Evolutionary conservation across 2,888 invertebrate species (phyloP).

Genomic region (Matsumyia berberina): DNA sequence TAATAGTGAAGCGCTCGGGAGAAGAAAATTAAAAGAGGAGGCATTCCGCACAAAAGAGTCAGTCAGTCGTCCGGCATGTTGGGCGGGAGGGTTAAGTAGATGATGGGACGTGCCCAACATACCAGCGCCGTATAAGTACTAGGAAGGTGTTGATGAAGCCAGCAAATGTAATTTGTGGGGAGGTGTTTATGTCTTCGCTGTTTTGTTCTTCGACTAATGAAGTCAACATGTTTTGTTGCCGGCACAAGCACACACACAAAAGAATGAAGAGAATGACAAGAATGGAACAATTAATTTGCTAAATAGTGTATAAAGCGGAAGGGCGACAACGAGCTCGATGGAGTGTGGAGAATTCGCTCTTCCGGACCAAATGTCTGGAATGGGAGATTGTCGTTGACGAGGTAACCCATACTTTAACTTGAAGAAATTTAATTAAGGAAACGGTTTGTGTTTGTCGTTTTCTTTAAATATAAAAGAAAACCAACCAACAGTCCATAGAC

Average conservation of each 20-base stretch:
- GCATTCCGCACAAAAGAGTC: neutral
- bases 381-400: neutral
- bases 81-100: neutral
- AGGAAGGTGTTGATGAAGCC: conserved; percentile 11
- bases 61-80: too few relatives aligned
- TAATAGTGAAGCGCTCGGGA: conserved; percentile 59
- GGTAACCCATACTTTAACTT: too few relatives aligned
- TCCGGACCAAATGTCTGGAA: neutral
- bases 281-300: conserved; percentile 50
- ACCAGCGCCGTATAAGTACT: neutral
- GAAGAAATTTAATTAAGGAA: too few relatives aligned
- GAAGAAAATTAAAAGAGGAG: conserved; percentile 54
- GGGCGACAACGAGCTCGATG: conserved; percentile 7
- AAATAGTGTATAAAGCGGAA: conserved; percentile 23
- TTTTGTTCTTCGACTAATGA: conserved; percentile 63
- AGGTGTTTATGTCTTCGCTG: conserved; percentile 61
- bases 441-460: too few relatives aligned
- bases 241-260: conserved; percentile 39
- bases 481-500: too few relatives aligned
- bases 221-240: conserved; percentile 60
- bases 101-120: neutral
- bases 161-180: conserved; percentile 63
- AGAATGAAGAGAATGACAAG: conserved; percentile 57
- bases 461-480: too few relatives aligned
- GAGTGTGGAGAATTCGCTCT: conserved; percentile 27